Evolutionary conservation across 2,888 invertebrate species (phyloP).

Genomic region (Cacoxenus indagator): DNA sequence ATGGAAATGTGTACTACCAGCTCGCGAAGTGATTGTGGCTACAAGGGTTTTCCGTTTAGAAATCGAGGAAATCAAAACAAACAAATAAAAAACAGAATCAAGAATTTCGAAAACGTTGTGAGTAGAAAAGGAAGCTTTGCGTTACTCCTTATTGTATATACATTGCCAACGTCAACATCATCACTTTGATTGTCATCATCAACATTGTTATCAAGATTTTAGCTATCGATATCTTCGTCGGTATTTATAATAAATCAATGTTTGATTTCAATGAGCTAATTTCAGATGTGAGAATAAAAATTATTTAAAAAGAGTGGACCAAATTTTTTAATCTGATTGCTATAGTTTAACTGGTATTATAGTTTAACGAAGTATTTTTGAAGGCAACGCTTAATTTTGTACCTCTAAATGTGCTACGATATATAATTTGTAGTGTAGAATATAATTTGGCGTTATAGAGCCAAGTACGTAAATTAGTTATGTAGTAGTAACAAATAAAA

Average conservation of each 20-base stretch:
- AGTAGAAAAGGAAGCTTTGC: neutral
- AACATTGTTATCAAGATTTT: neutral
- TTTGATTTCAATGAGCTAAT: neutral
- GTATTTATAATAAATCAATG: neutral
- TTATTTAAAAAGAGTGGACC: neutral
- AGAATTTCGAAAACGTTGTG: neutral
- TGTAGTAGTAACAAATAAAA: neutral
- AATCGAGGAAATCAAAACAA: neutral
- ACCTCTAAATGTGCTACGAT: slow-evolving; percentile 1
- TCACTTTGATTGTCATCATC: neutral
- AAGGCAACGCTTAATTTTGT: neutral
- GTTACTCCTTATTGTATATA: neutral
- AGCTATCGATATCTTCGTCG: neutral
- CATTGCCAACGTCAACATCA: neutral
- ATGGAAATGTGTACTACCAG: slow-evolving; percentile 6
- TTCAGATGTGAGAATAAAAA: neutral
- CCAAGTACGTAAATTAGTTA: neutral
- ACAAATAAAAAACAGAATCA: neutral
- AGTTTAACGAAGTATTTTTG: neutral
- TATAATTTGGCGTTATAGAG: neutral
- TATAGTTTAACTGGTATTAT: neutral
- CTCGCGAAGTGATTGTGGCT: slow-evolving; percentile 15
- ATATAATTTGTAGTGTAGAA: neutral
- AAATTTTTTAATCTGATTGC: neutral
- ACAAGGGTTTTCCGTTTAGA: neutral